Percentiles rank a stretch among this genome's conserved stretches.
Evolutionary conservation across 2,797 vertebrate genomes (phyloP).

Genomic region (Phalloptychus januarius): DNA sequence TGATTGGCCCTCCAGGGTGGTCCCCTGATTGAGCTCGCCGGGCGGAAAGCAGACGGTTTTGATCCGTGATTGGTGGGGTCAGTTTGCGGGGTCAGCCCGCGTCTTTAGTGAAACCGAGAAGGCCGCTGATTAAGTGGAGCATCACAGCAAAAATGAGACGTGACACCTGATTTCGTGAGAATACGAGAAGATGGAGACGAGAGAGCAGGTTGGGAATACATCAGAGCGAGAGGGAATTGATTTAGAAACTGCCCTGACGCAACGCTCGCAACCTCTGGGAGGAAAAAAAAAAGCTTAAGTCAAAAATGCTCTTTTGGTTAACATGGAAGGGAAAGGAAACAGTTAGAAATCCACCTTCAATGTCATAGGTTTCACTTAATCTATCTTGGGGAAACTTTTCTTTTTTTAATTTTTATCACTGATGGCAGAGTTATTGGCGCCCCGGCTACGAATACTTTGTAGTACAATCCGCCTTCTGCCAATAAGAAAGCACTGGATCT

Average conservation of each 20-base stretch:
- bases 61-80: conserved; percentile 73
- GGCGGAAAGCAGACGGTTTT: conserved; percentile 58
- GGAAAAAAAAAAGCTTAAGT: background rate
- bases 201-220: conserved; percentile 39
- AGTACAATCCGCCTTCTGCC: background rate
- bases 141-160: conserved; percentile 56
- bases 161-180: conserved; percentile 56
- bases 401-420: background rate
- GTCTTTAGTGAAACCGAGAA: conserved; percentile 55
- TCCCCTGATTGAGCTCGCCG: conserved; percentile 70
- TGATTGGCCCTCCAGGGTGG: conserved; percentile 73
- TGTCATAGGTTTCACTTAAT: background rate
- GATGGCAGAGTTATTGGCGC: background rate
- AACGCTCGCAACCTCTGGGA: background rate
- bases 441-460: background rate
- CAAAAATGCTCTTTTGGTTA: background rate
- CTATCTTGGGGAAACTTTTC: background rate
- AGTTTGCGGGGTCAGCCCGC: conserved; percentile 53
- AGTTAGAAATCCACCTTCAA: background rate
- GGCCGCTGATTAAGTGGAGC: conserved; percentile 58
- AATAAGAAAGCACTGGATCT: background rate
- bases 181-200: background rate
- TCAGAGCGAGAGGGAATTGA: conserved; percentile 27
- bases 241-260: conserved; percentile 12
- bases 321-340: background rate